Evolutionary conservation across 2,888 invertebrate species (phyloP).

Genomic region (Athalia cordata): DNA sequence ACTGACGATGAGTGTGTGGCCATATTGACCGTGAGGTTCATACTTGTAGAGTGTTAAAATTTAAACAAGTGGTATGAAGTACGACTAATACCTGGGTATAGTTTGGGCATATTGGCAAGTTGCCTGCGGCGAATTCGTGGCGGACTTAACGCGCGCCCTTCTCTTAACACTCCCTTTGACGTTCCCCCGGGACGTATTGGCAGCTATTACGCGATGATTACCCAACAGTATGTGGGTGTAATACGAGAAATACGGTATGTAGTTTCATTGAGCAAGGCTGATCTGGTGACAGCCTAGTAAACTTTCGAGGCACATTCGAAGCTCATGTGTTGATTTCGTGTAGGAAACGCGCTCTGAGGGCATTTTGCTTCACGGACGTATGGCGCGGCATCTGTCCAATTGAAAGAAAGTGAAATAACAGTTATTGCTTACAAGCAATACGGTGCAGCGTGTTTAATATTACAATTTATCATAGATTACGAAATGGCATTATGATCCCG

Average conservation of each 20-base stretch:
- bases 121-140: slow-evolving; percentile 62
- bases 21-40: too few relatives aligned
- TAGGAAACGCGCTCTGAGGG: slow-evolving; percentile 1
- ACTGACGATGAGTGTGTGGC: too few relatives aligned
- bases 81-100: slow-evolving; percentile 38
- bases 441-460: slow-evolving; percentile 3
- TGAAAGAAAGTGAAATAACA: slow-evolving; percentile 7
- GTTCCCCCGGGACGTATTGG: slow-evolving; percentile 65
- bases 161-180: slow-evolving; percentile 47
- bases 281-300: slow-evolving; percentile 52
- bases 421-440: slow-evolving; percentile 40
- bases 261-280: slow-evolving; percentile 56
- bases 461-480: too few relatives aligned
- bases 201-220: slow-evolving; percentile 71
- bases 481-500: too few relatives aligned
- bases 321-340: slow-evolving; percentile 1
- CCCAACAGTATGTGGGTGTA: slow-evolving; percentile 69
- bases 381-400: slow-evolving; percentile 34
- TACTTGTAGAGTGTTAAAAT: too few relatives aligned
- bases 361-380: slow-evolving; percentile 28
- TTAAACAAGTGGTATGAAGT: neutral
- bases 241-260: slow-evolving; percentile 69
- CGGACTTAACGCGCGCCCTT: slow-evolving; percentile 46
- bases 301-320: slow-evolving; percentile 31
- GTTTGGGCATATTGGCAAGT: slow-evolving; percentile 67